A percentile compares a stretch with the other conserved stretches of the same genome.
Conservation (phyloP, 1,140 invertebrate species). For the Drosophila tsacasi region DNA sequence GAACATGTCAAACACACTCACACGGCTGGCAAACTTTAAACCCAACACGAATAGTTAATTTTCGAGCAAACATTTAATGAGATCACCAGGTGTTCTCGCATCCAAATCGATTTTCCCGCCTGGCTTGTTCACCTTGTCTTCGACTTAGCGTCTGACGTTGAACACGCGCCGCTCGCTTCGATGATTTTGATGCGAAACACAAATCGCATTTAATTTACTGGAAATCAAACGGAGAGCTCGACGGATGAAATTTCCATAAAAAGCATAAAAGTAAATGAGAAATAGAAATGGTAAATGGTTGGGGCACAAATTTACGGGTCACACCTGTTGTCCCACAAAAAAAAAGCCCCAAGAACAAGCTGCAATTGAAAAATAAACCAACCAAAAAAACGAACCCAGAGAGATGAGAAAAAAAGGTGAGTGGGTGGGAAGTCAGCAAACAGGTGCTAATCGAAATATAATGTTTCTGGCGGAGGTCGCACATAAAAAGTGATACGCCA, state of each 20-base stretch:
- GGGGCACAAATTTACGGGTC: slow-evolving; percentile 25
- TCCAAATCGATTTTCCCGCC: slow-evolving; percentile 39
- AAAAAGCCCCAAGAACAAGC: slow-evolving; percentile 6
- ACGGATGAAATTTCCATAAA: slow-evolving; percentile 54
- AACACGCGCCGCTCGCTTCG: slow-evolving; percentile 46
- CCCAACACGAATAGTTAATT: slow-evolving; percentile 23
- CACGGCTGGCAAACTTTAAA: neutral
- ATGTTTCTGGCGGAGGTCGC: slow-evolving; percentile 77
- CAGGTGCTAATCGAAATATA: slow-evolving; percentile 83
- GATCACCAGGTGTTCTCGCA: slow-evolving; percentile 13
- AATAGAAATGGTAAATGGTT: slow-evolving; percentile 30
- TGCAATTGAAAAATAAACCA: slow-evolving; percentile 55
- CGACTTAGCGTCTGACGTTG: slow-evolving; percentile 38
- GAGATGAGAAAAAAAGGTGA: slow-evolving; percentile 17
- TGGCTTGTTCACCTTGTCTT: slow-evolving; percentile 34
- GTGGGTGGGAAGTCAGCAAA: slow-evolving; percentile 47
- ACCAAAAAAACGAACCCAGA: slow-evolving; percentile 30
- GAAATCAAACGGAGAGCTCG: slow-evolving; percentile 58
- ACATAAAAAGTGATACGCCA: slow-evolving; percentile 82
- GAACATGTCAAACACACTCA: neutral
- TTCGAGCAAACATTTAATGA: slow-evolving; percentile 24
- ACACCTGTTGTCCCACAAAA: slow-evolving; percentile 58
- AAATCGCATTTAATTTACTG: slow-evolving; percentile 82
- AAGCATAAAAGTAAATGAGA: slow-evolving; percentile 52
- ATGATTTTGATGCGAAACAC: slow-evolving; percentile 43